Conservation (phyloP, 2,113 vertebrate genomes). For the Actenoides hombroni region DNA sequence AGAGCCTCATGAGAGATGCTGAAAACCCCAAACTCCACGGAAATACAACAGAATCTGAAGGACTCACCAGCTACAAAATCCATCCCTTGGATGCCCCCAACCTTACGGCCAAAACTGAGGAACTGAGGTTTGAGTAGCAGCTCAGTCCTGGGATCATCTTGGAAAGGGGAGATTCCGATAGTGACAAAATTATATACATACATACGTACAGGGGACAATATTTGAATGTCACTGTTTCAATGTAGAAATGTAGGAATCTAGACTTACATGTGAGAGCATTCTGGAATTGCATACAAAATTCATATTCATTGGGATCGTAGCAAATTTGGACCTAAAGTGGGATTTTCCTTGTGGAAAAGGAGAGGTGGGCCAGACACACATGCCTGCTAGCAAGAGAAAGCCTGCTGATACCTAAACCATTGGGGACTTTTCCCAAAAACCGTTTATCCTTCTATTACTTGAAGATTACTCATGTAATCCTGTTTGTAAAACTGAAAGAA, state of each 20-base stretch:
- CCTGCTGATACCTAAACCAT: slow-evolving; percentile 52
- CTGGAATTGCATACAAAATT: background rate
- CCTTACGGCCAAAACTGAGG: background rate
- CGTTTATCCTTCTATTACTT: slow-evolving; percentile 51
- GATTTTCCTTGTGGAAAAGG: slow-evolving; percentile 16
- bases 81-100: background rate
- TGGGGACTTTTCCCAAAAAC: slow-evolving; percentile 37
- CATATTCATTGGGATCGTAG: slow-evolving; percentile 35
- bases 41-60: background rate
- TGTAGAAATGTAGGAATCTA: background rate
- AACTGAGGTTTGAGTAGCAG: background rate
- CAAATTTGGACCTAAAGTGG: slow-evolving; percentile 11
- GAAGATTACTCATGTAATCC: slow-evolving; percentile 70
- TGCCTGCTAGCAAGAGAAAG: slow-evolving; percentile 54
- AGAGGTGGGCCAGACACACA: slow-evolving; percentile 44
- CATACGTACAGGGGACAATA: fast-evolving
- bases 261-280: background rate
- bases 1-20: background rate
- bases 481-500: slow-evolving; percentile 62
- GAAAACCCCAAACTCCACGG: background rate
- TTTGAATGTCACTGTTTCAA: background rate
- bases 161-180: background rate
- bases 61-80: background rate
- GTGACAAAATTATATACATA: background rate
- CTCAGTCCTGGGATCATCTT: background rate